Evolutionary conservation across 2,888 invertebrate species (phyloP).

Genomic region (Eumerus sabulonum): DNA sequence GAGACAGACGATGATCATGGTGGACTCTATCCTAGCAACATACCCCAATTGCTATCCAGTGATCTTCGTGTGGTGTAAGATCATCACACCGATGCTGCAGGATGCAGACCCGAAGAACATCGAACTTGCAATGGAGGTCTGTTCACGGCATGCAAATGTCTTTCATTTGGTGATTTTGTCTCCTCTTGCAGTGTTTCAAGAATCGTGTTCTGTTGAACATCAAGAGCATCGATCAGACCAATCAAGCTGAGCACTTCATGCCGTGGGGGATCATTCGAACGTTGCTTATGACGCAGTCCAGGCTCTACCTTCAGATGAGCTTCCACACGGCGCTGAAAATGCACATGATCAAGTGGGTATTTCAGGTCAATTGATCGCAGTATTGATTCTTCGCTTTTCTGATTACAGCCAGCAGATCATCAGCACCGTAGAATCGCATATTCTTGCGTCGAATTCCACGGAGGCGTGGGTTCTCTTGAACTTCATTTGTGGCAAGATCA

Average conservation of each 20-base stretch:
- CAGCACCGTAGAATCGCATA: conserved; percentile 75
- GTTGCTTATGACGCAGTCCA: conserved; percentile 73
- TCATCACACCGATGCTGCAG: conserved; percentile 75
- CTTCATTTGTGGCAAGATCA: conserved; percentile 76
- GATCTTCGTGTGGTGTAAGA: conserved; percentile 76
- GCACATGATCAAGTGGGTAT: conserved; percentile 61
- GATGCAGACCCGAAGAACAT: conserved; percentile 75
- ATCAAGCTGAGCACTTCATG: conserved; percentile 76
- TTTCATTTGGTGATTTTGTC: neutral
- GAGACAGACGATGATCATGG: conserved; percentile 73
- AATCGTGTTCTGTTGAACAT: conserved; percentile 75
- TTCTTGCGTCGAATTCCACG: conserved; percentile 76
- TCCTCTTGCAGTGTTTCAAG: conserved; percentile 74
- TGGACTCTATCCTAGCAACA: conserved; percentile 73
- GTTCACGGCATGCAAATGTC: conserved; percentile 7
- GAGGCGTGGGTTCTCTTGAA: conserved; percentile 78
- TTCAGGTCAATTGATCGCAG: neutral
- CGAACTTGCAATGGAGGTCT: conserved; percentile 74
- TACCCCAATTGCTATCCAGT: conserved; percentile 76
- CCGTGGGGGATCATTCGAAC: conserved; percentile 77
- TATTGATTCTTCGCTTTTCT: neutral
- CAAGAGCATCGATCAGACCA: conserved; percentile 75
- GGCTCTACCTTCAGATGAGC: conserved; percentile 75
- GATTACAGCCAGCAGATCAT: conserved; percentile 72
- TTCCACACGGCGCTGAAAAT: conserved; percentile 72